phyloP scores from a whole-genome alignment of 2,888 invertebrate genomes.

The Lasioglossum malachurum region DNA sequence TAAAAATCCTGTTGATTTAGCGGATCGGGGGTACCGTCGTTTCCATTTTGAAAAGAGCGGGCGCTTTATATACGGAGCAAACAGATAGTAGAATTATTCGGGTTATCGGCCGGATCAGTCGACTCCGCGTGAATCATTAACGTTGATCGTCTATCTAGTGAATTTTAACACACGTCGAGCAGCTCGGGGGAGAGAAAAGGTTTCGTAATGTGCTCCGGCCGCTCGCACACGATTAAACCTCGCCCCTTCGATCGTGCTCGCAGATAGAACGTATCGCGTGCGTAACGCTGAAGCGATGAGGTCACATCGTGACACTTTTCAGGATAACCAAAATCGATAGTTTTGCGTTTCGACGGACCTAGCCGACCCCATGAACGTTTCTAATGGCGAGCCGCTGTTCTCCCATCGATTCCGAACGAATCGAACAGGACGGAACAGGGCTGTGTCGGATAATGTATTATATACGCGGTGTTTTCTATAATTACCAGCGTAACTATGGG shows the following conservation, averaged over 20 bases:
- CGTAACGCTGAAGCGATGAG: slow-evolving; percentile 52
- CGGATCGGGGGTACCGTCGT: background rate
- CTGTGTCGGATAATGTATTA: background rate
- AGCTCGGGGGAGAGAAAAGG: slow-evolving; percentile 41
- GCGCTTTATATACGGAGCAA: background rate
- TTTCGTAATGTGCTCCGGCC: slow-evolving; percentile 60
- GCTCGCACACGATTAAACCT: slow-evolving; percentile 57
- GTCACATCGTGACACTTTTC: slow-evolving; percentile 61
- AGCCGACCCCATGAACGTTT: background rate
- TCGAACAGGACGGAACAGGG: background rate
- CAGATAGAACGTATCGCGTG: slow-evolving; percentile 53
- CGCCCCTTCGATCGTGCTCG: slow-evolving; percentile 42
- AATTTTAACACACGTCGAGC: slow-evolving; percentile 65
- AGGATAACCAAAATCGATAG: slow-evolving; percentile 61
- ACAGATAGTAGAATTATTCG: slow-evolving; percentile 3
- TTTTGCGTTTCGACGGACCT: slow-evolving; percentile 7
- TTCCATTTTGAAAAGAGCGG: background rate
- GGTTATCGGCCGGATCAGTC: slow-evolving; percentile 55
- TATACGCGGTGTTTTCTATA: background rate
- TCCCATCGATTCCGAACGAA: background rate
- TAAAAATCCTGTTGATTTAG: background rate
- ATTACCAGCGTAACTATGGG: background rate
- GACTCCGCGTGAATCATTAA: slow-evolving; percentile 68
- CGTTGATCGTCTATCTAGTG: slow-evolving; percentile 71
- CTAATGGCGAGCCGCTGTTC: background rate